Evolutionary conservation across 2,888 invertebrate genomes (phyloP), one percentile per base, ranked within the genome.

Genomic region (Sinelater perroti): DNA sequence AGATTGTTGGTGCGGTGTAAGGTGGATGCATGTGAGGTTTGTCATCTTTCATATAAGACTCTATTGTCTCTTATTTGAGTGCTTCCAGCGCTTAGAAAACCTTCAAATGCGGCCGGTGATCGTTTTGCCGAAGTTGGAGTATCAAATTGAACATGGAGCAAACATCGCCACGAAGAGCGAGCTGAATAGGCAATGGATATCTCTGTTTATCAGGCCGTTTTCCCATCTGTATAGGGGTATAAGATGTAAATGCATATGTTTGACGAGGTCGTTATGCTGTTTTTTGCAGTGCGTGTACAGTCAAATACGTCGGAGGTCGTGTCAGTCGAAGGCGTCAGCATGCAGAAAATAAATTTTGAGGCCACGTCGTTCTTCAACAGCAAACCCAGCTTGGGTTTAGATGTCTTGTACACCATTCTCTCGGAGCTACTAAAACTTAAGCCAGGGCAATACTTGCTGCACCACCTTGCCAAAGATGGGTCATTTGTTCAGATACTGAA

Each of bases 151-250:
- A 50, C 72, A 67, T 57, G 77, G 76, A 0, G 75, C 66, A 7
- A 65, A 65, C 26, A 63, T 73, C 40, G 56, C 70, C 6, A 69
- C 74, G 16, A 71, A 69, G 61, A 64, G 65, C 28, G 75, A 76
- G 59, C 45, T 76, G 10, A 60, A 70, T 2, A 67, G 67, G 10
- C 72, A 75, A 33, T 76, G 76, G 76, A 63, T 71, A 1, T 65
- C 68, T 16, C 54, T 75, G 14, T 73, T 71, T 62, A 75, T 75
- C 50, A 68, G 67, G 17, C 74, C 75, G 3, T 73, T 63, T 60
- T 75, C 75, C 0, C 67, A 68, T 59, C 64, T 75, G 50, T 73
- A 72, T 38, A 65, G 75, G 72, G 70, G 75, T 75, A 66, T 49
- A 31, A 7, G 8, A 33, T 14, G n/a, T 33, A 20, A 28, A 7